A percentile compares a stretch with the other conserved stretches of the same genome.
phyloP scores from a whole-genome alignment of 2,797 vertebrate genomes.

The Melanogrammus aeglefinus region DNA sequence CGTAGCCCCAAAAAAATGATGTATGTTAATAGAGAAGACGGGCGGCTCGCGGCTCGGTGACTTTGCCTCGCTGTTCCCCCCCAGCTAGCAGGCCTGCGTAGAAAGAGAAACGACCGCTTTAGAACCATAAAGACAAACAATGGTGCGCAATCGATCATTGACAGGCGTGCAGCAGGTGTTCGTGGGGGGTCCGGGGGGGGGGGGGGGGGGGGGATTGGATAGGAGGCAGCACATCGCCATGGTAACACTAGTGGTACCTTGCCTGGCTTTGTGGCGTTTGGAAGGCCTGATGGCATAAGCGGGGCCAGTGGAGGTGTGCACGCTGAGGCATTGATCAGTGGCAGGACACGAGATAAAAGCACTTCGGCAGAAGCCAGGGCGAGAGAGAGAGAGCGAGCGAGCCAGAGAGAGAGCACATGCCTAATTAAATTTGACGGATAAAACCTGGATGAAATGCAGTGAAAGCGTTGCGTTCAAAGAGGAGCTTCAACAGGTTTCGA shows the following conservation, averaged over 20 bases:
- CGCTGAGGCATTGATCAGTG: conserved; percentile 61
- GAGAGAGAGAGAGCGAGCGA: not conserved
- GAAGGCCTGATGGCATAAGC: conserved; percentile 29
- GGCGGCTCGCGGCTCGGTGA: too few relatives aligned
- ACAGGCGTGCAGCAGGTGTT: not conserved
- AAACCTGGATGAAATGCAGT: not conserved
- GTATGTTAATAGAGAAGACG: too few relatives aligned
- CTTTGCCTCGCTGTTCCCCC: too few relatives aligned
- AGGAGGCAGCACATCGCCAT: not conserved
- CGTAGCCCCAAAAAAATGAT: not conserved
- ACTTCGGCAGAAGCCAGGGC: conserved; percentile 37
- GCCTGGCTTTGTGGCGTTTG: conserved; percentile 22
- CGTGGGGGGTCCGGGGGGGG: not conserved
- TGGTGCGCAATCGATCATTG: not conserved
- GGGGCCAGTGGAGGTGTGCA: conserved; percentile 21
- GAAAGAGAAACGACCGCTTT: too few relatives aligned
- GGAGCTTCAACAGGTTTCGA: not conserved
- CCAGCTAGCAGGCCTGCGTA: too few relatives aligned
- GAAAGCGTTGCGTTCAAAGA: not conserved
- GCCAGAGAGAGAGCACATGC: not conserved
- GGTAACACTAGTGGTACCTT: conserved; percentile 4
- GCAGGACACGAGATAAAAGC: conserved; percentile 64
- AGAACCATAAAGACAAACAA: not conserved
- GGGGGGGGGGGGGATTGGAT: not conserved
- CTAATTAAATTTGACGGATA: conserved; percentile 2